Base-by-base conservation (phyloP, 2,888 invertebrate genomes). In the Anoncus sp. region DNA sequence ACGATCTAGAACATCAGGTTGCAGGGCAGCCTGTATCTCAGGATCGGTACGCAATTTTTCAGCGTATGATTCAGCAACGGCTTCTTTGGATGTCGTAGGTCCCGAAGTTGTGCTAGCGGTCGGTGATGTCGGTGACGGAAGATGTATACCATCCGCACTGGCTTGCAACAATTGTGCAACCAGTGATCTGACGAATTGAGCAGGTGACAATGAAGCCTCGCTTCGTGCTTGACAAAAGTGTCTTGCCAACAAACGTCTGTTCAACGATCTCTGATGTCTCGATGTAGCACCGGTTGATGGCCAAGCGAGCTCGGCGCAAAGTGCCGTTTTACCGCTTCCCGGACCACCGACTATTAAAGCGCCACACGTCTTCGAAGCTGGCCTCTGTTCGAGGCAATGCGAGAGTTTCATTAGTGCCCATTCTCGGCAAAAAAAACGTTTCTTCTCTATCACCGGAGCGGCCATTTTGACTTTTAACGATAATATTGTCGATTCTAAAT, bases 371-470 rank as follows among this genome's bases (percentile, higher is more conserved):
- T 97, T 97, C 81, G 96, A 96, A 16, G 94, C 94, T 0, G 96
- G 95, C 76, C 98, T 92, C 91, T 97, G 97, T 88, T 99, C 98
- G 84, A 99, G 91, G 84, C 98, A 98, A 86, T 98, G 96, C 1
- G 96, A 96, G 40, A 99, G 94, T 92, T 99, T 98, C 92, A 97
- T 96, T 86, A 98, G 97, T 6, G 97, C 97, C 98, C 98, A 99
- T 91, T 99, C 98, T 9, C 98, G 94, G 89, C 97, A 97, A 92
- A 96, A 97, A 92, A 98, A 97, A 74, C 94, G 93, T 83, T 96
- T 94, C 89, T 94, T 94, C 89, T 95, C 95, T 66, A 91, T 91
- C 79, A 91, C 90, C 72, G 91, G 91, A 12, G 91, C 91, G 10
- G 91, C 90, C 91, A 91, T 91, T 49, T 82, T 87, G 43, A 47